Conservation (phyloP, 1,140 invertebrate species). For the Trichoplusia ni region DNA sequence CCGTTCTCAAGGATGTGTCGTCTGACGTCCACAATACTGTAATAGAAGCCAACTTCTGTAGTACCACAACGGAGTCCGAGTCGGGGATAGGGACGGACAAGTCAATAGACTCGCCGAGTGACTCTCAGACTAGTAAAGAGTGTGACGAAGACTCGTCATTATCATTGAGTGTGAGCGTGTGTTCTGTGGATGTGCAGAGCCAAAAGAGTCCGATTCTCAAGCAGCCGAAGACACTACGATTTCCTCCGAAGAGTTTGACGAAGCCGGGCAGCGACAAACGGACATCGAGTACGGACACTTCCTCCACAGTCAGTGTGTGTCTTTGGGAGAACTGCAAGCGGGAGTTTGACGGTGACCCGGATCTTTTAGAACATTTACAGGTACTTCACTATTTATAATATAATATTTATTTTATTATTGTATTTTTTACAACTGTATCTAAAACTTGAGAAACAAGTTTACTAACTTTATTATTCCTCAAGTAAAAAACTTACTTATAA, state of each 20-base stretch:
- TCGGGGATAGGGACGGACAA: constrained; percentile 77
- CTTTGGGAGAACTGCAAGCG: constrained; percentile 93
- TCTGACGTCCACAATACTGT: constrained; percentile 73
- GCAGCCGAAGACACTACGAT: constrained; percentile 89
- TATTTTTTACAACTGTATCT: too few species aligned
- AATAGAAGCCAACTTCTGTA: constrained; percentile 75
- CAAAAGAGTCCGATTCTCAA: constrained; percentile 87
- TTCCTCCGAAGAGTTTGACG: constrained; percentile 82
- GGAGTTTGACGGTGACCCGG: constrained; percentile 88
- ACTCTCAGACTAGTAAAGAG: constrained; percentile 77
- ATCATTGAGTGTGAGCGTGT: constrained; percentile 74
- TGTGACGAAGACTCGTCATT: constrained; percentile 78
- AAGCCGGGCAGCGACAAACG: constrained; percentile 60
- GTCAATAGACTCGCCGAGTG: constrained; percentile 77
- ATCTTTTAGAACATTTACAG: constrained; percentile 95
- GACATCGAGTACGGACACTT: constrained; percentile 62
- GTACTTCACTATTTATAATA: too few species aligned
- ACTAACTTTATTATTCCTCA: too few species aligned
- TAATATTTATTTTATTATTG: too few species aligned
- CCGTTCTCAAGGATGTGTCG: constrained; percentile 73
- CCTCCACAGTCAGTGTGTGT: constrained; percentile 82
- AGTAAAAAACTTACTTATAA: too few species aligned
- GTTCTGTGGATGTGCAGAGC: constrained; percentile 65
- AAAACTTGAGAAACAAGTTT: too few species aligned
- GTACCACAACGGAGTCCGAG: constrained; percentile 70